A percentile compares a stretch with the other conserved stretches of the same genome.
These are phyloP conservation scores for Nerophis ophidion DNA, from an alignment of 2,113 vertebrate species.

Conservation along the genomic window DNA sequence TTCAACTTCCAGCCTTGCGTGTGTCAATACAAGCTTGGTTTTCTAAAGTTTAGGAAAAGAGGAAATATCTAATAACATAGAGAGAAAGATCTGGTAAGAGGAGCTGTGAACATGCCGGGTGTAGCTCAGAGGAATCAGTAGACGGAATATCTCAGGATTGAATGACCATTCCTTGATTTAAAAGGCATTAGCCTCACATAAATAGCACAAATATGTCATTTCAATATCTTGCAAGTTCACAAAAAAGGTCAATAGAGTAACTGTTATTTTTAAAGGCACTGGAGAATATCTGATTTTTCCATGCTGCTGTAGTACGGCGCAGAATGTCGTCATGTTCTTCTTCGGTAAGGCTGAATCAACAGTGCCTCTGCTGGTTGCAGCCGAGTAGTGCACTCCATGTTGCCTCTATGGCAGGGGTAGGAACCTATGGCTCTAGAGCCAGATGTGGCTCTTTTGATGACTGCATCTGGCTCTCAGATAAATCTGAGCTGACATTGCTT, in stretches of 20 bases:
- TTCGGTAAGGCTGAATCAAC: too few species aligned
- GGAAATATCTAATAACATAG: constrained; percentile 58
- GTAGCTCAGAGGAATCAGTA: constrained; percentile 28
- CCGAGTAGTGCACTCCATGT: neutral
- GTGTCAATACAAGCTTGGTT: constrained; percentile 50
- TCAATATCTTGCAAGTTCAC: constrained; percentile 40
- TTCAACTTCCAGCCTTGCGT: constrained; percentile 35
- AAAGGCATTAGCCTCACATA: constrained; percentile 45
- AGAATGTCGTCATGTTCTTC: too few species aligned
- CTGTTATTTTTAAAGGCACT: too few species aligned
- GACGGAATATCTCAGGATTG: constrained; percentile 40
- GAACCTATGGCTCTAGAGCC: too few species aligned
- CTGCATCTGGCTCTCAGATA: too few species aligned
- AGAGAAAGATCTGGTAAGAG: constrained; percentile 31
- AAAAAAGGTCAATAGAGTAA: constrained; percentile 19
- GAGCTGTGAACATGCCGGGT: constrained; percentile 42
- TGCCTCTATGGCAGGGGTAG: too few species aligned
- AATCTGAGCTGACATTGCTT: too few species aligned
- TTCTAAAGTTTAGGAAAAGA: constrained; percentile 28
- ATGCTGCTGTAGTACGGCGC: too few species aligned
- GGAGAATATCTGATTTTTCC: too few species aligned
- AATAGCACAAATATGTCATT: constrained; percentile 48
- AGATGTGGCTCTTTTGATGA: too few species aligned
- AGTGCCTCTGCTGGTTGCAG: neutral
- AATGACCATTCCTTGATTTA: constrained; percentile 46